Conservation (phyloP, 2,888 invertebrate species). For the Achlya flavicornis region DNA sequence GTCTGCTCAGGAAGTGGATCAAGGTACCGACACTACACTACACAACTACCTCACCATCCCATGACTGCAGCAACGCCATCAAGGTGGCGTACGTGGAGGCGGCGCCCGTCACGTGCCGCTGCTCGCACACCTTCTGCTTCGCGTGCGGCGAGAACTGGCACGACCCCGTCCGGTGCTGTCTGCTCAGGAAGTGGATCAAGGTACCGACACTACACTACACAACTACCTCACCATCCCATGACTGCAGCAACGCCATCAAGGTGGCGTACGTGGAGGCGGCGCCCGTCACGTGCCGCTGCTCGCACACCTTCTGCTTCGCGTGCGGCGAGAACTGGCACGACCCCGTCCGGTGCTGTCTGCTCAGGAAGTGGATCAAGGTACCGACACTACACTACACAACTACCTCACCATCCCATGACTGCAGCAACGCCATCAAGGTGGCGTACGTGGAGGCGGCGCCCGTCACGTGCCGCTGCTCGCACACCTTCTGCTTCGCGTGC, state of each 20-base stretch:
- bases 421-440: slow-evolving; percentile 97
- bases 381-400: not conserved
- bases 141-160: slow-evolving; percentile 99
- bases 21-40: slow-evolving; percentile 78
- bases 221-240: no score
- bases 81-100: slow-evolving; percentile 96
- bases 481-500: slow-evolving; percentile 98
- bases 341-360: slow-evolving; percentile 96
- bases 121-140: slow-evolving; percentile 97
- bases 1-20: slow-evolving; percentile 96
- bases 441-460: slow-evolving; percentile 95
- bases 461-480: slow-evolving; percentile 96
- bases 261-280: slow-evolving; percentile 95
- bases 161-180: slow-evolving; percentile 97
- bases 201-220: slow-evolving; percentile 38
- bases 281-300: slow-evolving; percentile 96
- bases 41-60: no score
- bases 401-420: slow-evolving; percentile 93
- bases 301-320: slow-evolving; percentile 96
- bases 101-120: slow-evolving; percentile 96
- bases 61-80: slow-evolving; percentile 98
- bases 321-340: slow-evolving; percentile 99
- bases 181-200: slow-evolving; percentile 98
- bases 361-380: slow-evolving; percentile 97
- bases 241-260: slow-evolving; percentile 97